Evolutionary conservation across 2,888 invertebrate species (phyloP), one percentile per base, ranked within the genome.

Genomic region (Polia nebulosa): DNA sequence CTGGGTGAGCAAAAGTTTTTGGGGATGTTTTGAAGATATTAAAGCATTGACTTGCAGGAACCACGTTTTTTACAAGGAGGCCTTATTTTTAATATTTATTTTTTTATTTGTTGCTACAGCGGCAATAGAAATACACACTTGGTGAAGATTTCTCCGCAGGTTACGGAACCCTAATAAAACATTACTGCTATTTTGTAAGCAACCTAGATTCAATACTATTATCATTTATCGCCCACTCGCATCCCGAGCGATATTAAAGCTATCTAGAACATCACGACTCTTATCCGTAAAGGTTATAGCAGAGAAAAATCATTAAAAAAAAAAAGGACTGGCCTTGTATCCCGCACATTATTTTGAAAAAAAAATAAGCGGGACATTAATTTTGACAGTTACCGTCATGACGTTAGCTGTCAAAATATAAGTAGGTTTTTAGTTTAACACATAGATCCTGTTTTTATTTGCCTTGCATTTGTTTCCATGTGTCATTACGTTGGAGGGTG

Each of bases 171-270:
- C n/a, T n/a, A n/a, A 45, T 25, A 29, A 44, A 39, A 13, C 55
- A 22, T 22, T 34, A n/a, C 3, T 0, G n/a, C n/a, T n/a, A 45
- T 75, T 67, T 76, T 32, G 32, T 39, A 76, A 72, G 11, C 3
- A 53, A 72, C 76, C 76, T 55, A 67, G n/a, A 76, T 67, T 44
- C 29, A 45, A 17, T 32, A 32, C n/a, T 74, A 53, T 72, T 56
- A 56, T 53, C 41, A 5, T 15, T 53, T 41, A 65, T 52, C 68
- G 45, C 27, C 34, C 57, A 57, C 41, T 56, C 36, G n/a, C 68
- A 72, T 67, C 67, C 52, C 44, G 44, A 2, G 15, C 32, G 56
- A 57, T 45, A 52, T 57, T 27, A 44, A 22, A 39, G 27, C 4
- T 41, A 51, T 68, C 9, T 32, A 13, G 4, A 15, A 22, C 25